Percentiles rank a stretch among this genome's conserved stretches.
Evolutionary conservation across 2,888 invertebrate genomes (phyloP).

Genomic region (Agrypnus murinus): DNA sequence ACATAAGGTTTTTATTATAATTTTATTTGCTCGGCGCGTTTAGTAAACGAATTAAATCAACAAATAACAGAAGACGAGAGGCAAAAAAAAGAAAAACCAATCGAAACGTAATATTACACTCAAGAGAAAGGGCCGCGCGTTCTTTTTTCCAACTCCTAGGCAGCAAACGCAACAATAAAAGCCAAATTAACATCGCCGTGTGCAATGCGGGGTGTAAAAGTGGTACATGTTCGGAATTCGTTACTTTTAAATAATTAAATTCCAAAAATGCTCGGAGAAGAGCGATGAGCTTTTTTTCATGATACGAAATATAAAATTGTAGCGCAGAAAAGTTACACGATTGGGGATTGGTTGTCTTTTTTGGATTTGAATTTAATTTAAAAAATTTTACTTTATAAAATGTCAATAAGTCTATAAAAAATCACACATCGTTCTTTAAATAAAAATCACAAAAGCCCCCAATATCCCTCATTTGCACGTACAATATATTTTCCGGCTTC

Average conservation of each 20-base stretch:
- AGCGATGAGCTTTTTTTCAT: constrained; percentile 28
- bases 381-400: too few relatives aligned
- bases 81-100: background rate
- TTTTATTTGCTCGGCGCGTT: constrained; percentile 24
- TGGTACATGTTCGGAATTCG: constrained; percentile 32
- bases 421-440: too few relatives aligned
- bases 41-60: constrained; percentile 11
- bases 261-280: constrained; percentile 42
- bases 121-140: too few relatives aligned
- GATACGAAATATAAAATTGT: too few relatives aligned
- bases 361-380: too few relatives aligned
- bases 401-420: too few relatives aligned
- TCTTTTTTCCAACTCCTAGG: constrained; percentile 12
- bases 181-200: constrained; percentile 27
- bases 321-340: too few relatives aligned
- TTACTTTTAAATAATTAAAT: constrained; percentile 41
- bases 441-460: too few relatives aligned
- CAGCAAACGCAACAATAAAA: constrained; percentile 32
- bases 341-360: too few relatives aligned
- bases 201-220: constrained; percentile 29
- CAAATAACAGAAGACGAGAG: background rate
- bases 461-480: too few relatives aligned
- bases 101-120: constrained; percentile 8
- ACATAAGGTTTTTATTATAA: constrained; percentile 32
- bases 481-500: too few relatives aligned